These are phyloP conservation scores for Prorops nasuta DNA, from an alignment of 1,140 invertebrate genomes.

Conservation along the genomic window DNA sequence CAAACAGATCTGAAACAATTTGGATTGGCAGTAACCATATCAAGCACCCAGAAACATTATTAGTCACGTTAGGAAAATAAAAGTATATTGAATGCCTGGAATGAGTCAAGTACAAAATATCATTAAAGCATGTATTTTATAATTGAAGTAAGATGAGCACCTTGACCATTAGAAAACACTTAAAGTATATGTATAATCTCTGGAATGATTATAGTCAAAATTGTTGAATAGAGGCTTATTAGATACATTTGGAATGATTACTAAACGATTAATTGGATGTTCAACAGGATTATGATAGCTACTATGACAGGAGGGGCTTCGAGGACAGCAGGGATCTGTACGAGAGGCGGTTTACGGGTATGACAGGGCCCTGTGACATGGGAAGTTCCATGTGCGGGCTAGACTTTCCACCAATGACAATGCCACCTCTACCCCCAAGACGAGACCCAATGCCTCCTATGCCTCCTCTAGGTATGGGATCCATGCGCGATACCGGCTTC, in stretches of 20 bases:
- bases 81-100: too few species aligned
- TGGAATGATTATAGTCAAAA: too few species aligned
- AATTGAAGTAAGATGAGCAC: too few species aligned
- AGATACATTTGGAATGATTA: background rate
- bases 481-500: conserved; percentile 58
- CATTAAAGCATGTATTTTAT: too few species aligned
- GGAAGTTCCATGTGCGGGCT: conserved; percentile 62
- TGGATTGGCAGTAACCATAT: too few species aligned
- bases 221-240: background rate
- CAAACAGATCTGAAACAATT: too few species aligned
- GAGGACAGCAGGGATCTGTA: conserved; percentile 76
- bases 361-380: conserved; percentile 62
- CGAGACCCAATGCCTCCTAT: conserved; percentile 67
- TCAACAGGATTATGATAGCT: conserved; percentile 74
- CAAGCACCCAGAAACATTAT: too few species aligned
- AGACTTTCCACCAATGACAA: conserved; percentile 65
- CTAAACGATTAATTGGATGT: background rate
- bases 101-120: too few species aligned
- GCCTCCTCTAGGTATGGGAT: conserved; percentile 60
- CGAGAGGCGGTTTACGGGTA: conserved; percentile 72
- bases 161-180: too few species aligned
- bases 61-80: too few species aligned
- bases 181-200: too few species aligned
- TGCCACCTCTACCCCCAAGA: conserved; percentile 62
- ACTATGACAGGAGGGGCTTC: conserved; percentile 73